These are phyloP conservation scores for Agonopterix heracliana DNA, from an alignment of 2,888 invertebrate genomes.

Conservation along the genomic window DNA sequence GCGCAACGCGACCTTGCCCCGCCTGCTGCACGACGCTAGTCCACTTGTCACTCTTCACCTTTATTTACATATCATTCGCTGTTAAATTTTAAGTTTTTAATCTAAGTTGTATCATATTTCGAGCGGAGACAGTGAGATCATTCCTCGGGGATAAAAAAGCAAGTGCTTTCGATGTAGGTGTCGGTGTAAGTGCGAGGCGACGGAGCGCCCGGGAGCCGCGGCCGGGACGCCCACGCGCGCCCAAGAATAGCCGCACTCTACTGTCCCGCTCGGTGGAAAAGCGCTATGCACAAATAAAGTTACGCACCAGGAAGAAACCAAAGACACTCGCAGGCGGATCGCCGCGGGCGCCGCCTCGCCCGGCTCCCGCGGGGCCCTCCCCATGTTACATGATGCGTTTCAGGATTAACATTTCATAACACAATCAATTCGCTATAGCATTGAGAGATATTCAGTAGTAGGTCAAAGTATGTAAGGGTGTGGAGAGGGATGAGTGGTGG, in stretches of 20 bases:
- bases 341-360: slow-evolving; percentile 24
- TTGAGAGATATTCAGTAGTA: background rate
- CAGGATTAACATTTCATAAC: slow-evolving; percentile 16
- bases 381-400: slow-evolving; percentile 22
- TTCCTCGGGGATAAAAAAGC: slow-evolving; percentile 25
- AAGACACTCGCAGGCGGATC: slow-evolving; percentile 52
- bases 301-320: slow-evolving; percentile 55
- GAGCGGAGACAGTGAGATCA: slow-evolving; percentile 33
- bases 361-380: slow-evolving; percentile 19
- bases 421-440: slow-evolving; percentile 16
- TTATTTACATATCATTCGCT: slow-evolving; percentile 39
- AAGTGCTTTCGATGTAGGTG: slow-evolving; percentile 16
- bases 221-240: slow-evolving; percentile 36
- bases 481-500: slow-evolving; percentile 8
- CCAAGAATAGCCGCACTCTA: slow-evolving; percentile 60
- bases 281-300: slow-evolving; percentile 71
- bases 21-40: slow-evolving; percentile 24
- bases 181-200: slow-evolving; percentile 29
- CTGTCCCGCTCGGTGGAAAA: slow-evolving; percentile 58
- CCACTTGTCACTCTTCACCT: slow-evolving; percentile 28
- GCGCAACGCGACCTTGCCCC: slow-evolving; percentile 23
- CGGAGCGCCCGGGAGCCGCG: slow-evolving; percentile 27
- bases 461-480: slow-evolving; percentile 4
- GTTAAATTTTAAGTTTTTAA: slow-evolving; percentile 14
- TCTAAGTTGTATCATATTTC: slow-evolving; percentile 11